A percentile compares a stretch with the other conserved stretches of the same genome.
phyloP scores from a whole-genome alignment of 2,888 invertebrate genomes.

The Coleophora deauratella region DNA sequence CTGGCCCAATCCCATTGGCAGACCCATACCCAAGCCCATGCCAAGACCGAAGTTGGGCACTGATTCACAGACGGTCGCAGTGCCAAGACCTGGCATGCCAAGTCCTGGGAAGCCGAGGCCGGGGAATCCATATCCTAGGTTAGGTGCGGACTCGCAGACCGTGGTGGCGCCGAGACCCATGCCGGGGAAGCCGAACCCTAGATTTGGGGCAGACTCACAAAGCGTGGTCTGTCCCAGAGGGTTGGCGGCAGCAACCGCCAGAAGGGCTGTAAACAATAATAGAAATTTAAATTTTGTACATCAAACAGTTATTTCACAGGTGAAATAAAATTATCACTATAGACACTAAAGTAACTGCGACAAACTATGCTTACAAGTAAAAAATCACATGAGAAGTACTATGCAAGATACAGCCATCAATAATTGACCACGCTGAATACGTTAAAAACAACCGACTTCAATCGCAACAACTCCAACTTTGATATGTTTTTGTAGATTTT shows the following conservation, averaged over 20 bases:
- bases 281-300: background rate
- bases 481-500: too few relatives aligned
- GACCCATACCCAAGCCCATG: background rate
- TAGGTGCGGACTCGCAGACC: slow-evolving; percentile 18
- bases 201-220: slow-evolving; percentile 4
- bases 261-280: slow-evolving; percentile 28
- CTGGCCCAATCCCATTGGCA: slow-evolving; percentile 4
- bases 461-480: too few relatives aligned
- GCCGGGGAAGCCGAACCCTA: slow-evolving; percentile 1
- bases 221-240: slow-evolving; percentile 32
- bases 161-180: slow-evolving; percentile 12
- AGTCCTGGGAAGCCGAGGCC: background rate
- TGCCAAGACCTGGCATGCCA: background rate
- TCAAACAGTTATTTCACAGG: background rate
- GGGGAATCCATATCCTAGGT: slow-evolving; percentile 5
- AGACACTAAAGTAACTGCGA: too few relatives aligned
- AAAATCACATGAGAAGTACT: too few relatives aligned
- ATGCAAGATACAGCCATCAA: too few relatives aligned
- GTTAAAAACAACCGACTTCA: too few relatives aligned
- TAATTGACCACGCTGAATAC: too few relatives aligned
- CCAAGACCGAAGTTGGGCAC: slow-evolving; percentile 8
- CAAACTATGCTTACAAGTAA: too few relatives aligned
- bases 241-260: slow-evolving; percentile 32
- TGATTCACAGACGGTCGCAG: slow-evolving; percentile 12
- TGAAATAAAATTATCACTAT: too few relatives aligned